phyloP scores from a whole-genome alignment of 2,797 vertebrate species.

The Sardinella longiceps region DNA sequence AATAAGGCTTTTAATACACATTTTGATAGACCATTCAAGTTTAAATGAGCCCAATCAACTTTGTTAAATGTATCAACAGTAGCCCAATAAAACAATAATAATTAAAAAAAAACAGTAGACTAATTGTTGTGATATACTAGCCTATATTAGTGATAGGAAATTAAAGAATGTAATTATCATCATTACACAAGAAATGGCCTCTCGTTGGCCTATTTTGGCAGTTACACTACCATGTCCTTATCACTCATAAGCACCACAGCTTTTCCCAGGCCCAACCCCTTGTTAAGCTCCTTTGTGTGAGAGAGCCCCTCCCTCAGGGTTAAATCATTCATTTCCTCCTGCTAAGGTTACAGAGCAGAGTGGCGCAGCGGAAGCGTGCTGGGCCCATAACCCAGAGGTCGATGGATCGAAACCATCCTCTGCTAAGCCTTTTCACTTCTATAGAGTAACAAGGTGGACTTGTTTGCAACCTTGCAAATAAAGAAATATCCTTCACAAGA shows the following conservation, averaged over 20 bases:
- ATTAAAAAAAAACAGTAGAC: too few relatives aligned
- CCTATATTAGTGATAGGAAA: too few relatives aligned
- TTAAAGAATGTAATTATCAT: too few relatives aligned
- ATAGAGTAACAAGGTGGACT: not conserved
- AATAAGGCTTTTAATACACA: too few relatives aligned
- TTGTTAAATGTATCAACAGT: not conserved
- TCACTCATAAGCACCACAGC: too few relatives aligned
- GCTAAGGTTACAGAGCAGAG: not conserved
- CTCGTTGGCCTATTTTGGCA: too few relatives aligned
- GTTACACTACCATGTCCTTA: not conserved
- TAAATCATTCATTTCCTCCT: not conserved
- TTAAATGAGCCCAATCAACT: not conserved
- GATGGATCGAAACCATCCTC: conserved; percentile 78
- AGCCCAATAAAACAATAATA: too few relatives aligned
- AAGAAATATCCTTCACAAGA: not conserved
- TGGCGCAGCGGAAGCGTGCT: conserved; percentile 75
- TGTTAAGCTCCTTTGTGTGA: not conserved
- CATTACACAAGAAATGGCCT: too few relatives aligned
- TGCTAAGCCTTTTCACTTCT: conserved; percentile 55
- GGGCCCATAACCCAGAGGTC: conserved; percentile 79
- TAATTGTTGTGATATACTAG: too few relatives aligned
- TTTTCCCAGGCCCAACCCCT: too few relatives aligned
- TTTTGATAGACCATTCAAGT: not conserved
- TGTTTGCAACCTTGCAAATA: not conserved
- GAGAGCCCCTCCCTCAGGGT: not conserved